These are phyloP conservation scores for Camponotus fellah DNA, from an alignment of 2,888 invertebrate species.

Conservation along the genomic window DNA sequence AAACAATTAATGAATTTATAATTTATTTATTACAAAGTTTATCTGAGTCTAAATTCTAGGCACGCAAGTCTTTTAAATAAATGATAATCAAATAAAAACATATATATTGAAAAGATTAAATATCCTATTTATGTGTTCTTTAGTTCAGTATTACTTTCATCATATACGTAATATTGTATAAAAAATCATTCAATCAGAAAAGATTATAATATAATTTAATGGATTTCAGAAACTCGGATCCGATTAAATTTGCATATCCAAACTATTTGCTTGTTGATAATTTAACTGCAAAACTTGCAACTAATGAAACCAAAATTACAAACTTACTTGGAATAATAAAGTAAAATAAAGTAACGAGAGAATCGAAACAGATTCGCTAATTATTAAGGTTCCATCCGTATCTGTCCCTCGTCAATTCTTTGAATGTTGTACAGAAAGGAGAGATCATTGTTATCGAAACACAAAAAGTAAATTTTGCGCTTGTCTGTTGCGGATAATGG, in stretches of 20 bases:
- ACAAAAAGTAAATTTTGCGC: slow-evolving; percentile 57
- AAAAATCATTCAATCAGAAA: not conserved
- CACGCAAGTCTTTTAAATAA: not conserved
- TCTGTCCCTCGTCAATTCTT: slow-evolving; percentile 22
- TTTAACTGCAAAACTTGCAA: not conserved
- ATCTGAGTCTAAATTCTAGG: not conserved
- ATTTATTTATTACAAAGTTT: not conserved
- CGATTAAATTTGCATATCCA: slow-evolving; percentile 12
- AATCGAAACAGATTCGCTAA: not conserved
- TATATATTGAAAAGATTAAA: not conserved
- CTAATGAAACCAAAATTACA: not conserved
- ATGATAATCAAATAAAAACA: not conserved
- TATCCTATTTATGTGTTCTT: not conserved
- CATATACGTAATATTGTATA: not conserved
- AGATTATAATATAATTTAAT: not conserved
- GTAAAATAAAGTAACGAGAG: not conserved
- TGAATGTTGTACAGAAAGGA: not conserved
- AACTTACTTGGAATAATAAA: not conserved
- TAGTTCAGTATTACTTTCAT: not conserved
- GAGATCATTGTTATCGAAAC: slow-evolving; percentile 47
- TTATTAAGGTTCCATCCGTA: not conserved
- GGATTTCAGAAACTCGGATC: not conserved
- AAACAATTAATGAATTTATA: not conserved
- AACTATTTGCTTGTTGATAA: not conserved
- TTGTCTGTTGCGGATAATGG: slow-evolving; percentile 63